phyloP scores from a whole-genome alignment of 2,888 invertebrate genomes.

The Norana najaformis region DNA sequence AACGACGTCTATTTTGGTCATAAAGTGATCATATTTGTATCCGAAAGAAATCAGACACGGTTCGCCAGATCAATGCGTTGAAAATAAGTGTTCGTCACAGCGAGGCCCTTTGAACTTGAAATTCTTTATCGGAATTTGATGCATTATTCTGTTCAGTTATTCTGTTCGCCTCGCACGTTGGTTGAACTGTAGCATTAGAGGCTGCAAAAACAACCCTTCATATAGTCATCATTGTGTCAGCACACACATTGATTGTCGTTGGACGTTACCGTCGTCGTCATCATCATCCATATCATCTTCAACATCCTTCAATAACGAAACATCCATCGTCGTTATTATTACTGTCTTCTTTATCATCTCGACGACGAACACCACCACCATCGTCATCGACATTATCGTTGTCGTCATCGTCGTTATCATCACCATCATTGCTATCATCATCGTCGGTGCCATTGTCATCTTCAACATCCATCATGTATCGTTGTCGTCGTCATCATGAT shows the following conservation, averaged over 20 bases:
- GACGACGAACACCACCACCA: too few relatives aligned
- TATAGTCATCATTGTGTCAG: neutral
- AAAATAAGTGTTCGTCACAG: neutral
- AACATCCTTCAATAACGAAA: too few relatives aligned
- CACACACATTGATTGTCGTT: too few relatives aligned
- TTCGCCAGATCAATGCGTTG: neutral
- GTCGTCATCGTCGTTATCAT: neutral
- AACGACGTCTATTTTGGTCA: too few relatives aligned
- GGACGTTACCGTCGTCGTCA: too few relatives aligned
- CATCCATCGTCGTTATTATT: neutral
- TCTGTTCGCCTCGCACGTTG: neutral
- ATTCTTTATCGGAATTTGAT: neutral
- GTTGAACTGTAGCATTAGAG: neutral
- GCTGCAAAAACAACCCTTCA: neutral
- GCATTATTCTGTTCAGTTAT: too few relatives aligned
- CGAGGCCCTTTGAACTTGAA: neutral
- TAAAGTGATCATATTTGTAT: too few relatives aligned
- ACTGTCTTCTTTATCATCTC: neutral
- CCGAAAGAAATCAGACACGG: too few relatives aligned
- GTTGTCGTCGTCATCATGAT: too few relatives aligned
- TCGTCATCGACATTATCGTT: neutral
- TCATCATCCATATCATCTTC: neutral
- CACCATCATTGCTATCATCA: neutral
- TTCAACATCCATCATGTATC: too few relatives aligned
- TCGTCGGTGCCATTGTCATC: neutral